These are phyloP conservation scores for Ptychochromis oligacanthus DNA, from an alignment of 2,113 vertebrate genomes.

Conservation along the genomic window DNA sequence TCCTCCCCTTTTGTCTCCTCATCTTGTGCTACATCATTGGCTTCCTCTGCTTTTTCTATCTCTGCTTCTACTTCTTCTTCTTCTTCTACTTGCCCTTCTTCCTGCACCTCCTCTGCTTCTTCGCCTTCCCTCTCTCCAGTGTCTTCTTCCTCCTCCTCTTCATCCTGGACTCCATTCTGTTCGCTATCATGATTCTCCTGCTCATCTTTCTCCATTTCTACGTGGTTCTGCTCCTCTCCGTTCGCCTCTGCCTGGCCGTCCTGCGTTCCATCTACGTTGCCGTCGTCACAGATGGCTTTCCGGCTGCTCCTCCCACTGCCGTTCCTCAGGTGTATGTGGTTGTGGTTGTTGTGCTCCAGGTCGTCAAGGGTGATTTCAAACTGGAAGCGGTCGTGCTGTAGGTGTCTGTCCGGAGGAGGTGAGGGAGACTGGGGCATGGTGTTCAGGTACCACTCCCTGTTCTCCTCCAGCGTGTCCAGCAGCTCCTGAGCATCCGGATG, in stretches of 20 bases:
- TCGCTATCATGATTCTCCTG: constrained; percentile 67
- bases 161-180: constrained; percentile 60
- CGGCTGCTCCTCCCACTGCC: neutral
- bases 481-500: constrained; percentile 90
- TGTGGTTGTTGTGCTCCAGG: constrained; percentile 79
- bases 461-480: constrained; percentile 91
- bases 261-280: neutral
- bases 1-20: neutral
- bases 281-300: neutral
- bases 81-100: neutral
- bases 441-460: constrained; percentile 92
- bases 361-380: constrained; percentile 85
- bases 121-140: neutral
- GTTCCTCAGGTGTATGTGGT: constrained; percentile 49
- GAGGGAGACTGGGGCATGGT: constrained; percentile 88
- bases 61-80: neutral
- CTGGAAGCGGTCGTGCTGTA: constrained; percentile 83
- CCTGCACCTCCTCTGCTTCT: neutral
- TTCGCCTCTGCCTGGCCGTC: neutral
- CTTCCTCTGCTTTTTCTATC: neutral
- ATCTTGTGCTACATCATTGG: neutral
- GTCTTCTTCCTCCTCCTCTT: constrained; percentile 33
- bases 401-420: constrained; percentile 66
- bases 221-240: constrained; percentile 18
- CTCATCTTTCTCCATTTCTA: constrained; percentile 21